Percentiles rank a stretch among this genome's conserved stretches.
Evolutionary conservation across 2,888 invertebrate genomes (phyloP).

Genomic region (Agrochola macilenta): DNA sequence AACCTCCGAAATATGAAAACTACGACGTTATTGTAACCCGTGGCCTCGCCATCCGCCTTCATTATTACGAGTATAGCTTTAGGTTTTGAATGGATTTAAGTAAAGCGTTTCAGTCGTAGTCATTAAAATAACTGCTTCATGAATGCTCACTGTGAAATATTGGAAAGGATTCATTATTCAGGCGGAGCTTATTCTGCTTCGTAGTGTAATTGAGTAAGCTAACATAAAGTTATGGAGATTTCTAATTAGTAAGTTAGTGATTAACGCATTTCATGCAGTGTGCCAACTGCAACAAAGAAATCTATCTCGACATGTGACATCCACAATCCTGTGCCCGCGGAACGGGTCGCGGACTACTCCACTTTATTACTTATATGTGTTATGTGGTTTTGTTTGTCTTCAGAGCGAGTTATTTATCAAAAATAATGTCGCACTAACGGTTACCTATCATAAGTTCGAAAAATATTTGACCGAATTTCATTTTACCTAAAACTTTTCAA

Average conservation of each 20-base stretch:
- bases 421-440: not conserved
- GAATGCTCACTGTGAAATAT: not conserved
- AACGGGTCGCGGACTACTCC: not conserved
- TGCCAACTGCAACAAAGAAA: not conserved
- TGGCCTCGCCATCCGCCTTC: not conserved
- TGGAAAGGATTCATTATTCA: conserved; percentile 1
- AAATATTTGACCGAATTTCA: too few relatives aligned
- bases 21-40: not conserved
- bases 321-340: not conserved
- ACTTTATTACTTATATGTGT: not conserved
- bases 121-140: conserved; percentile 18
- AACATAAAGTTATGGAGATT: not conserved
- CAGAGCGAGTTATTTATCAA: not conserved
- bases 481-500: too few relatives aligned
- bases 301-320: not conserved
- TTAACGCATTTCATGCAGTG: not conserved
- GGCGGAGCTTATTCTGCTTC: not conserved
- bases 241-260: too few relatives aligned
- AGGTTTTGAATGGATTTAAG: conserved; percentile 3
- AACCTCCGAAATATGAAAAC: conserved; percentile 6
- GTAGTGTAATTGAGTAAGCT: not conserved
- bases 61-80: not conserved
- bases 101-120: conserved; percentile 4
- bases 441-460: too few relatives aligned
- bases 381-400: not conserved